Conservation (phyloP, 2,888 invertebrate genomes). For the Gonocerus acuteangulatus region DNA sequence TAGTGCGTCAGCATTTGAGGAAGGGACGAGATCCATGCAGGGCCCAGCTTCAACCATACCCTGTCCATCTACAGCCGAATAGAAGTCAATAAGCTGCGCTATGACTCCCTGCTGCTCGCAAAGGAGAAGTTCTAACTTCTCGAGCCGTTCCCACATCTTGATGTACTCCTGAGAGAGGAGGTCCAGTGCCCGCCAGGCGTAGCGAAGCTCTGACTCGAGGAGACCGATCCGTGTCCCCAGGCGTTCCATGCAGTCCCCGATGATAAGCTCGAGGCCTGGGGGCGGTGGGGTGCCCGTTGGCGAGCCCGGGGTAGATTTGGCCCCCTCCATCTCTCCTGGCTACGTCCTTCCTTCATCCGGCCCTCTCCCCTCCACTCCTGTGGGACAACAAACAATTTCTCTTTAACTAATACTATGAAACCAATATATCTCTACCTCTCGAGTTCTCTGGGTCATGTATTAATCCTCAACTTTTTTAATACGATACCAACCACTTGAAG, state of each 20-base stretch:
- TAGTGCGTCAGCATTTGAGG: slow-evolving; percentile 37
- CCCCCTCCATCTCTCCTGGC: slow-evolving; percentile 35
- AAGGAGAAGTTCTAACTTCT: slow-evolving; percentile 76
- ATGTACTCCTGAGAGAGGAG: slow-evolving; percentile 85
- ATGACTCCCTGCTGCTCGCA: slow-evolving; percentile 87
- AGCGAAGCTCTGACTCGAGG: slow-evolving; percentile 82
- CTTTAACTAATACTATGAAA: neutral
- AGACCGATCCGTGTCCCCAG: slow-evolving; percentile 78
- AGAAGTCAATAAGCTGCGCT: slow-evolving; percentile 74
- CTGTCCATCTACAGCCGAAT: slow-evolving; percentile 42
- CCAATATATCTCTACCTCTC: neutral
- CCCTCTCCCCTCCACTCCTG: slow-evolving; percentile 9
- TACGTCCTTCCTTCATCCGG: slow-evolving; percentile 23
- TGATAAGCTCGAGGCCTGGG: slow-evolving; percentile 47
- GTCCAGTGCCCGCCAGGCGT: slow-evolving; percentile 87
- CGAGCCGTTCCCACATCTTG: slow-evolving; percentile 86
- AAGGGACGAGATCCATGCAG: slow-evolving; percentile 33
- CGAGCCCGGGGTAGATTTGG: slow-evolving; percentile 36
- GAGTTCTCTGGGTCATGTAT: neutral
- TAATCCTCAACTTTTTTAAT: too few species aligned
- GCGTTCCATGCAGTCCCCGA: slow-evolving; percentile 85
- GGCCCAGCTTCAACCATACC: slow-evolving; percentile 42
- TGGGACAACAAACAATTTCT: neutral
- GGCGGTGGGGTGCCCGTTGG: slow-evolving; percentile 31
- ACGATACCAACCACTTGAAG: too few species aligned